Evolutionary conservation across 1,140 invertebrate species (phyloP).

Genomic region (Theocolax elegans): DNA sequence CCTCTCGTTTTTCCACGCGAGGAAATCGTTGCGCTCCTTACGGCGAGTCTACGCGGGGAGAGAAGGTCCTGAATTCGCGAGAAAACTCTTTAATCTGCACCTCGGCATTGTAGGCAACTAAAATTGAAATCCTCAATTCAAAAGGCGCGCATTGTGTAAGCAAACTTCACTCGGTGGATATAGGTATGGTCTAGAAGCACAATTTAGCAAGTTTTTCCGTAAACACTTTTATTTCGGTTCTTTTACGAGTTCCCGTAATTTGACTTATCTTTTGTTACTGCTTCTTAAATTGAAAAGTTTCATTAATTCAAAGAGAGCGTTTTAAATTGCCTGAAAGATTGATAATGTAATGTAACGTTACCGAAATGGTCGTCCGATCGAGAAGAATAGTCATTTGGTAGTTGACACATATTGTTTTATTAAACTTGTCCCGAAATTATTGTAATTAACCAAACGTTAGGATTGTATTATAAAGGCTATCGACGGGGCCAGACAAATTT

Average conservation of each 20-base stretch:
- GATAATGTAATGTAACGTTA: too few species aligned
- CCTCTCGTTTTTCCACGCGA: too few species aligned
- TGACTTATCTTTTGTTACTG: constrained; percentile 13
- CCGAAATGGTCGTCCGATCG: too few species aligned
- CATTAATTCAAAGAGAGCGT: neutral
- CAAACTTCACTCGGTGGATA: neutral
- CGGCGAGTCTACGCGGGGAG: neutral
- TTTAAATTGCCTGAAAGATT: neutral
- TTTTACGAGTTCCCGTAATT: constrained; percentile 19
- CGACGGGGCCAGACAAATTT: too few species aligned
- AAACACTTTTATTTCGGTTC: constrained; percentile 24
- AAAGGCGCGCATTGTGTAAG: neutral
- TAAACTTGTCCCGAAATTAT: too few species aligned
- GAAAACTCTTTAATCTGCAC: constrained; percentile 25
- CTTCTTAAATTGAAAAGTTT: constrained; percentile 1
- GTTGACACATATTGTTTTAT: too few species aligned
- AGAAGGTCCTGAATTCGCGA: neutral
- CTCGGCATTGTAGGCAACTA: constrained; percentile 9
- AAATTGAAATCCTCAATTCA: constrained; percentile 23
- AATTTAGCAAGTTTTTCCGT: constrained; percentile 22
- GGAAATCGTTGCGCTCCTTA: constrained; percentile 10
- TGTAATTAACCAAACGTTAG: too few species aligned
- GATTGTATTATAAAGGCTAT: too few species aligned
- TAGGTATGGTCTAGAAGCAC: neutral
- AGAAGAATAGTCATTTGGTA: too few species aligned